phyloP scores from a whole-genome alignment of 2,113 vertebrate species.

The Anguilla japonica region DNA sequence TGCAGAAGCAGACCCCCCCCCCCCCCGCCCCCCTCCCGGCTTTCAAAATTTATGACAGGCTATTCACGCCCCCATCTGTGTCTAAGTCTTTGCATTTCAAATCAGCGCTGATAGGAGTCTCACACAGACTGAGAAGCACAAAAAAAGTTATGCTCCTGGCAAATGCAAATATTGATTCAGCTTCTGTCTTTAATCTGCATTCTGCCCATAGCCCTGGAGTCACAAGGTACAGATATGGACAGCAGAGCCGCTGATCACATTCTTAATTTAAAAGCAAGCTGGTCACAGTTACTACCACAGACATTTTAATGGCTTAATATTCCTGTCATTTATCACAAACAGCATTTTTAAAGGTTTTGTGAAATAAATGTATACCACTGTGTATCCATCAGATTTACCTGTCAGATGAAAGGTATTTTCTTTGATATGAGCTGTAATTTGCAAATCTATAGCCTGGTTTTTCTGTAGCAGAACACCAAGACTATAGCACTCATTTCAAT shows the following conservation, averaged over 20 bases:
- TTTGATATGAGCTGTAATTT: no score
- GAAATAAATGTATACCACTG: background rate
- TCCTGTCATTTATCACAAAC: background rate
- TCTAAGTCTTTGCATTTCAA: background rate
- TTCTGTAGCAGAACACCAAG: background rate
- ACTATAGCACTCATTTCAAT: background rate
- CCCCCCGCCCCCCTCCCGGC: no score
- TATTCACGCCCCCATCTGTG: constrained; percentile 21
- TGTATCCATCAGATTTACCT: background rate
- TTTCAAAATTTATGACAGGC: constrained; percentile 15
- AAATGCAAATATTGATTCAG: constrained; percentile 1
- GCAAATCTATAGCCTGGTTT: background rate
- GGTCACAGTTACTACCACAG: background rate
- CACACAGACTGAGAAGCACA: background rate
- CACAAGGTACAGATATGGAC: background rate
- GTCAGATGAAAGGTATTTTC: no score
- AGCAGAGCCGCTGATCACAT: background rate
- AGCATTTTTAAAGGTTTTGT: background rate
- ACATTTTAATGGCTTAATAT: background rate
- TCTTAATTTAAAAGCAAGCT: background rate
- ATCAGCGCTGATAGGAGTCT: background rate
- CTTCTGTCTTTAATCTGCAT: background rate
- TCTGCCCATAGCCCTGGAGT: background rate
- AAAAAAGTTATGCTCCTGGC: background rate
- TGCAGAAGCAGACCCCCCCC: constrained; percentile 2